Conservation (phyloP, 2,113 vertebrate genomes). For the Mixornis gularis region DNA sequence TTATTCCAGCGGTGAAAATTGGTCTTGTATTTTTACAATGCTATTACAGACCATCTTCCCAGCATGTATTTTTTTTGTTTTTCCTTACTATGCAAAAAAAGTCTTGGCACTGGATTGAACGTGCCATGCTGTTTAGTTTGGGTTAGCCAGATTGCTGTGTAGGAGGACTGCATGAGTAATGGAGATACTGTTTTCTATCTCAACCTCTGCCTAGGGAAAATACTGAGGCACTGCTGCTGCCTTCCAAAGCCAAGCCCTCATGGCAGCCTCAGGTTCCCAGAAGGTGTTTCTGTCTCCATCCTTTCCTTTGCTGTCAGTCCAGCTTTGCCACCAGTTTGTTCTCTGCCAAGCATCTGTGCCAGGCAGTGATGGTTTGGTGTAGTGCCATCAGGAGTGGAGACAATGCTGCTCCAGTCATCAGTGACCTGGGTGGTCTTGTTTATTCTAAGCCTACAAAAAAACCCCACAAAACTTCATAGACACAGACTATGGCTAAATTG, state of each 20-base stretch:
- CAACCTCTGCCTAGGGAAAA: background rate
- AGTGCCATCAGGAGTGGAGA: background rate
- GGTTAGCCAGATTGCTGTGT: background rate
- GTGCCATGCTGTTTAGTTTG: background rate
- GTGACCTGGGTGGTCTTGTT: background rate
- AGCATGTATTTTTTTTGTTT: background rate
- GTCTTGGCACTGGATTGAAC: background rate
- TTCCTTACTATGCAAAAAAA: background rate
- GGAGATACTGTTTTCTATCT: background rate
- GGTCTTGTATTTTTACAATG: background rate
- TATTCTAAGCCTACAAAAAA: background rate
- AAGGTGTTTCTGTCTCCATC: background rate
- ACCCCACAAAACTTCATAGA: background rate
- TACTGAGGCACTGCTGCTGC: background rate
- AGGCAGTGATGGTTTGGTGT: background rate
- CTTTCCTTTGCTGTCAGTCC: background rate
- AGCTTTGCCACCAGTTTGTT: background rate
- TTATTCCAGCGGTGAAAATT: conserved; percentile 12
- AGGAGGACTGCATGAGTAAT: background rate
- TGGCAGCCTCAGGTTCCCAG: background rate
- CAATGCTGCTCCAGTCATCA: background rate
- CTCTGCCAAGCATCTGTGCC: background rate
- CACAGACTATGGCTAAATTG: background rate
- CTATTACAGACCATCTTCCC: conserved; percentile 11
- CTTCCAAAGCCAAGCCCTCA: background rate